Evolutionary conservation across 2,888 invertebrate species (phyloP).

Genomic region (Platynereis dumerilii): DNA sequence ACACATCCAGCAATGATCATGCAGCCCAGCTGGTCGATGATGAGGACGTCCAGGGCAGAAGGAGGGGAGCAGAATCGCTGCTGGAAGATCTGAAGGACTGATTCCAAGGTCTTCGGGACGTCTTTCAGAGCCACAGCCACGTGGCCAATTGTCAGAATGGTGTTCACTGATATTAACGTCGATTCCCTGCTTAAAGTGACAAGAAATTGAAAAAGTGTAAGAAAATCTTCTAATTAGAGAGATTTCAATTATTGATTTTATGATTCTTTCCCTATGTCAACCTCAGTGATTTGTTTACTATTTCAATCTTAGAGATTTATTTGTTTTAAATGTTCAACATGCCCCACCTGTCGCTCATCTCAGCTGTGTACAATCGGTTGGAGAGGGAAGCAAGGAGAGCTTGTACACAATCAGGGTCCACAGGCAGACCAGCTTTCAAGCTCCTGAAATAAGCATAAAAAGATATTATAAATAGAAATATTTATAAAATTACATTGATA

Average conservation of each 20-base stretch:
- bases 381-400: slow-evolving; percentile 93
- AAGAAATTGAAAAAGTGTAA: too few relatives aligned
- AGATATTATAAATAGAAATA: neutral
- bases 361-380: slow-evolving; percentile 89
- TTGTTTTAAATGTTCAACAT: too few relatives aligned
- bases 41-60: slow-evolving; percentile 87
- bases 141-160: slow-evolving; percentile 91
- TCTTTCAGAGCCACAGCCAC: slow-evolving; percentile 92
- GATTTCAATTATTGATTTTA: too few relatives aligned
- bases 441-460: slow-evolving; percentile 66
- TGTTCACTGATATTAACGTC: slow-evolving; percentile 91
- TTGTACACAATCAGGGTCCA: slow-evolving; percentile 91
- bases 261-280: too few relatives aligned
- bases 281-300: too few relatives aligned
- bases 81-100: slow-evolving; percentile 95
- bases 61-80: slow-evolving; percentile 93
- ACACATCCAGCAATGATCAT: slow-evolving; percentile 85
- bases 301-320: too few relatives aligned
- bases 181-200: slow-evolving; percentile 74
- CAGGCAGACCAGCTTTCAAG: slow-evolving; percentile 84
- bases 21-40: slow-evolving; percentile 96
- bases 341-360: slow-evolving; percentile 65
- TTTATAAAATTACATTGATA: too few relatives aligned
- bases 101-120: slow-evolving; percentile 91
- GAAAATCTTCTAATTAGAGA: too few relatives aligned